Evolutionary conservation across 2,888 invertebrate species (phyloP), one percentile per base, ranked within the genome.

Genomic region (Drosophila flavopinicola): DNA sequence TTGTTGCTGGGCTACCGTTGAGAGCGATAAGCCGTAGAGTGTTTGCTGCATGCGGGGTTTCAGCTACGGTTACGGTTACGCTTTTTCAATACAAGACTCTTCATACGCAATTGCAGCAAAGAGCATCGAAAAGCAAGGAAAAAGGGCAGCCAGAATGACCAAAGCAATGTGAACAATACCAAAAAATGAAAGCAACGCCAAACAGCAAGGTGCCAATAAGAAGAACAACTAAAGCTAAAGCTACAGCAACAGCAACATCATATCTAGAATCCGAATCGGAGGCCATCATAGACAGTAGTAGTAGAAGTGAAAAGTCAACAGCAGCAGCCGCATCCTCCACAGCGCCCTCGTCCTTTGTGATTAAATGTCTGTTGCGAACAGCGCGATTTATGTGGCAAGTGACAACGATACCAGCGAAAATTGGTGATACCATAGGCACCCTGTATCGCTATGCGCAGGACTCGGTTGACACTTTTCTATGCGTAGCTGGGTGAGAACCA

Each of bases 361-460:
- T 90, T 87, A 91, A 89, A 89, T 90, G 90, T 73, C 78, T 91
- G 51, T 75, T 90, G 68, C 88, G 87, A 75, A 89, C 90, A 27
- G 89, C 90, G 58, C 88, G 88, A 75, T 90, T 89, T 85, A 90
- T 90, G 90, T 90, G 91, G 90, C 90, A 91, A 84, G 89, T 91
- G 76, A 89, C 90, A 59, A 90, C 90, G 71, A 88, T 91, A 80
- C 91, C 91, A 57, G 87, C 88, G 61, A 92, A 91, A 88, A 90
- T 92, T 78, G 91, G 91, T 80, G 88, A 89, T 70, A 90, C 91
- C 52, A 78, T 92, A 52, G 89, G 90, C 76, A 89, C 90, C 53
- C 80, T 92, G 57, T 89, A 91, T 64, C 89, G 90, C 72, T 91
- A 91, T 87, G 92, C 92, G 56, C 91, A 91, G 75, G 90, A 90